A percentile compares a stretch with the other conserved stretches of the same genome.
phyloP scores from a whole-genome alignment of 2,888 invertebrate species.

The Limnephilus lunatus region DNA sequence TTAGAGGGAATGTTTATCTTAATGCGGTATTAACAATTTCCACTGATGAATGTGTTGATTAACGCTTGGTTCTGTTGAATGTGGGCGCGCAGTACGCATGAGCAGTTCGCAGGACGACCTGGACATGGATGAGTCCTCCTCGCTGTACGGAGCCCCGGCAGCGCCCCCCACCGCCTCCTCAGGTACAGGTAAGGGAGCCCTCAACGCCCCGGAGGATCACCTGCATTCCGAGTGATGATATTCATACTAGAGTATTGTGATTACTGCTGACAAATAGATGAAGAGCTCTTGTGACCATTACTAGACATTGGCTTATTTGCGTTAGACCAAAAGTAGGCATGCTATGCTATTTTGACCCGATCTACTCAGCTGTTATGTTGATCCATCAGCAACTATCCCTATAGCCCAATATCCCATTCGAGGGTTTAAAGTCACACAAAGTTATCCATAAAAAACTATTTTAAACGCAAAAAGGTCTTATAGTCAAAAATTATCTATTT shows the following conservation, averaged over 20 bases:
- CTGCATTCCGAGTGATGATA: slow-evolving; percentile 40
- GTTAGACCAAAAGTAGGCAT: background rate
- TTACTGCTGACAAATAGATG: background rate
- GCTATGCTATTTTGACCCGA: too few species aligned
- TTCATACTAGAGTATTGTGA: background rate
- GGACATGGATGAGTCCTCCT: slow-evolving; percentile 84
- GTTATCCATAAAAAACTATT: too few species aligned
- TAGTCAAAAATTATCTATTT: too few species aligned
- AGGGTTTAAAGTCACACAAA: too few species aligned
- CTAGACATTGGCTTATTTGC: background rate
- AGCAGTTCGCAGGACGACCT: slow-evolving; percentile 92
- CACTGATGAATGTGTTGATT: background rate
- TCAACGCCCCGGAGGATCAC: slow-evolving; percentile 64
- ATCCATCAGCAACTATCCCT: too few species aligned
- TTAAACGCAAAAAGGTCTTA: too few species aligned
- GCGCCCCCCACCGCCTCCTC: slow-evolving; percentile 70
- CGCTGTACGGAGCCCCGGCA: slow-evolving; percentile 80
- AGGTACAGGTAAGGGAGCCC: slow-evolving; percentile 78
- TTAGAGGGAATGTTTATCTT: background rate
- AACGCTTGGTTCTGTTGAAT: background rate
- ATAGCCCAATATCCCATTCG: too few species aligned
- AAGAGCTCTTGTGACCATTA: background rate
- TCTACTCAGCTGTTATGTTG: too few species aligned
- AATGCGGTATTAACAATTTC: background rate
- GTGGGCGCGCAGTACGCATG: slow-evolving; percentile 80